phyloP scores from a whole-genome alignment of 2,888 invertebrate species.

The Meiosimyza platycephala region DNA sequence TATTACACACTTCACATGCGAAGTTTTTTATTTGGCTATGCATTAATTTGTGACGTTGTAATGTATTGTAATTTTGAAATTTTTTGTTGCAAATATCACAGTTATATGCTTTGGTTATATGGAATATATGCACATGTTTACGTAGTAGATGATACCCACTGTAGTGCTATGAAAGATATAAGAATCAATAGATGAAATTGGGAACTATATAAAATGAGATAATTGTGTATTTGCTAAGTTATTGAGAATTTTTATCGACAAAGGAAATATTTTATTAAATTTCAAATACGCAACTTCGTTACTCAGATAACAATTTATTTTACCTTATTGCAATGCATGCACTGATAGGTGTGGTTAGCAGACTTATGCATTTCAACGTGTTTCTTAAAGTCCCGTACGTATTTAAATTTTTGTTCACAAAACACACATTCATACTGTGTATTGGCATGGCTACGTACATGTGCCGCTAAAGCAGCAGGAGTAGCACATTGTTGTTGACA shows the following conservation, averaged over 20 bases:
- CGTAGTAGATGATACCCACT: slow-evolving; percentile 76
- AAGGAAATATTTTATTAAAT: no score
- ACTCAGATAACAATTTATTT: no score
- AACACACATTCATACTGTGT: slow-evolving; percentile 72
- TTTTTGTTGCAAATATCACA: slow-evolving; percentile 78
- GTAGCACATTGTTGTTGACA: slow-evolving; percentile 78
- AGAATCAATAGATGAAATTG: slow-evolving; percentile 22
- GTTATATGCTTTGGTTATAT: slow-evolving; percentile 75
- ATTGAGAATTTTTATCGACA: no score
- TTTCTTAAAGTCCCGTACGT: slow-evolving; percentile 73
- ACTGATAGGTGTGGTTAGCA: slow-evolving; percentile 73
- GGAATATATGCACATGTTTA: slow-evolving; percentile 80
- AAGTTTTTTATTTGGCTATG: slow-evolving; percentile 77
- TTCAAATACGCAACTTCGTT: no score
- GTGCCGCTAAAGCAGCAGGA: slow-evolving; percentile 78
- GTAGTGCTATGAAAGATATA: slow-evolving; percentile 68
- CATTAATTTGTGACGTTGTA: slow-evolving; percentile 73
- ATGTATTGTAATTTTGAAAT: slow-evolving; percentile 78
- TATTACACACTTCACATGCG: slow-evolving; percentile 80
- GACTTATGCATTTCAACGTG: slow-evolving; percentile 75
- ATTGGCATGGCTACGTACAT: slow-evolving; percentile 74
- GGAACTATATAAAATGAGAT: slow-evolving; percentile 12
- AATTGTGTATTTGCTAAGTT: no score
- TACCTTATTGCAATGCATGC: slow-evolving; percentile 76
- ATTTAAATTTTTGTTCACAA: slow-evolving; percentile 76